These are phyloP conservation scores for Bambusicola thoracicus DNA, from an alignment of 2,113 vertebrate genomes.

Conservation along the genomic window DNA sequence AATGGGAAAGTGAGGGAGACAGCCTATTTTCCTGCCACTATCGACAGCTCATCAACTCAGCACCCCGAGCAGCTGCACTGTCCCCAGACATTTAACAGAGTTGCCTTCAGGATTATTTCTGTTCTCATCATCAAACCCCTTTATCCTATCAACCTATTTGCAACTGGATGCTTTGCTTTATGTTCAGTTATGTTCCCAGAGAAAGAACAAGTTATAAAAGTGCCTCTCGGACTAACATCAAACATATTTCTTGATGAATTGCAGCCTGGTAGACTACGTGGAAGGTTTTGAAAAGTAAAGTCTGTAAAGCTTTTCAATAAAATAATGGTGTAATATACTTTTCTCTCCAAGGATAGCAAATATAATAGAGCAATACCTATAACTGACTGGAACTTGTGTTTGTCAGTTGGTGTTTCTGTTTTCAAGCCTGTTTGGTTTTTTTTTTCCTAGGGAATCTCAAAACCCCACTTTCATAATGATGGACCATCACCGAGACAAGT, in stretches of 20 bases:
- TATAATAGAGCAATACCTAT: neutral
- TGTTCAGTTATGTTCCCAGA: neutral
- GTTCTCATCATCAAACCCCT: neutral
- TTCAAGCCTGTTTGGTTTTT: neutral
- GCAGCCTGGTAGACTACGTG: conserved; percentile 15
- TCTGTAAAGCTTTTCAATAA: neutral
- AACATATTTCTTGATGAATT: conserved; percentile 41
- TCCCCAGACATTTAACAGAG: neutral
- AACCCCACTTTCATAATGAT: neutral
- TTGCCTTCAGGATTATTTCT: neutral
- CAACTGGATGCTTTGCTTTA: neutral
- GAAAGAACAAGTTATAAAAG: conserved; percentile 6
- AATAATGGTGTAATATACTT: neutral
- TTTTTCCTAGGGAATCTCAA: neutral
- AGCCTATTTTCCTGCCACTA: neutral
- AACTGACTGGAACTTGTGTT: neutral
- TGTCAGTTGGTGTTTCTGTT: neutral
- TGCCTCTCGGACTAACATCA: conserved; percentile 35
- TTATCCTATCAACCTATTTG: neutral
- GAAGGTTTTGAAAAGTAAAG: conserved; percentile 7
- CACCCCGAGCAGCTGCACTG: neutral
- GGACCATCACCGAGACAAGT: neutral
- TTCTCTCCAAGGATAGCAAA: neutral
- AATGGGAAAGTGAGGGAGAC: neutral
- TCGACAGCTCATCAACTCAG: neutral